These are phyloP conservation scores for Lutraria rhynchaena DNA, from an alignment of 1,140 invertebrate genomes.

Conservation along the genomic window DNA sequence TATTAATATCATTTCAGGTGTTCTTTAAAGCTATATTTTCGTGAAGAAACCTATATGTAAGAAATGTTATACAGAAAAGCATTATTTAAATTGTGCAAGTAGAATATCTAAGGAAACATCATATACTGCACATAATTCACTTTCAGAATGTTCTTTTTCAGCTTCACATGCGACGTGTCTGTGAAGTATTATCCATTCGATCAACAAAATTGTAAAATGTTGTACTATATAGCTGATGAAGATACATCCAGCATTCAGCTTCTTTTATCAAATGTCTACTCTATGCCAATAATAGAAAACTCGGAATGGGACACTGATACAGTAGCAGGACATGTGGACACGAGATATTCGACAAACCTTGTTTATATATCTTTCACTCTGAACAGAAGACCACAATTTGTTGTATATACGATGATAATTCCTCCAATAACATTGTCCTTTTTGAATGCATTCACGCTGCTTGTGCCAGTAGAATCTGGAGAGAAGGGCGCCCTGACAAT, in stretches of 20 bases:
- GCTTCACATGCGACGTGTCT: slow-evolving; percentile 8
- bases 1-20: no score
- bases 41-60: no score
- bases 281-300: neutral
- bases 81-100: no score
- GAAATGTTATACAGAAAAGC: no score
- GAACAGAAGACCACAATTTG: slow-evolving; percentile 7
- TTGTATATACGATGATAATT: slow-evolving; percentile 17
- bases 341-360: neutral
- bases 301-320: slow-evolving; percentile 10
- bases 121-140: no score
- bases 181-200: slow-evolving; percentile 29
- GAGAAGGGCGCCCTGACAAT: slow-evolving; percentile 34
- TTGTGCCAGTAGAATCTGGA: slow-evolving; percentile 23
- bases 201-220: slow-evolving; percentile 8
- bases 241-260: neutral
- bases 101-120: no score
- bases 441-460: slow-evolving; percentile 8
- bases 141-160: no score
- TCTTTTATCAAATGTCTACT: neutral
- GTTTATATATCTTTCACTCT: neutral
- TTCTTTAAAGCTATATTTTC: no score
- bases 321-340: neutral
- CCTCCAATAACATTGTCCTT: slow-evolving; percentile 11
- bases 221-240: slow-evolving; percentile 19